Conservation (phyloP, 2,113 vertebrate species). For the Rallus limicola region DNA sequence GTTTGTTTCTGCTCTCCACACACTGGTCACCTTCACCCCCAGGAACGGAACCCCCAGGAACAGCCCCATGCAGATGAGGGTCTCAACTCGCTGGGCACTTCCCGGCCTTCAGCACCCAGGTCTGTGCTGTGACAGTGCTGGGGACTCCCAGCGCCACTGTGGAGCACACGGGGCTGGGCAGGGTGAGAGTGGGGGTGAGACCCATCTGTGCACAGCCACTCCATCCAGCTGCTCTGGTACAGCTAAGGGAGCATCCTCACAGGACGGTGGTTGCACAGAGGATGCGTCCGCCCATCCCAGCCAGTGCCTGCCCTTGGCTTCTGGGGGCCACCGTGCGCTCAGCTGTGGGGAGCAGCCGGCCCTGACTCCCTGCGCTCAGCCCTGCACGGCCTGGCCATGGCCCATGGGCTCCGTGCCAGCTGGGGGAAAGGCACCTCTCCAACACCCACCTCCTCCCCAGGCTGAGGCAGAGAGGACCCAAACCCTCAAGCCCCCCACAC, state of each 20-base stretch:
- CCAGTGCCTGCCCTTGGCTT: not conserved
- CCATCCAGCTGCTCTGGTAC: not conserved
- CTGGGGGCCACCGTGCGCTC: not conserved
- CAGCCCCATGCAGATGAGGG: not conserved
- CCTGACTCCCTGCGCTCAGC: not conserved
- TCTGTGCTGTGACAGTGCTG: rapidly evolving
- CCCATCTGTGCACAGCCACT: rapidly evolving
- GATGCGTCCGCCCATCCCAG: not conserved
- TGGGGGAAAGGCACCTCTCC: not conserved
- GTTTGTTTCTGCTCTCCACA: not conserved
- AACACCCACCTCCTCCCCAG: not conserved
- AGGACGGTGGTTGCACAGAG: no score
- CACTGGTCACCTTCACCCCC: not conserved
- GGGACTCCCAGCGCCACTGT: not conserved
- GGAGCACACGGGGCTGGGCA: not conserved
- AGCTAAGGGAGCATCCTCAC: not conserved
- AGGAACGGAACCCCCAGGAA: not conserved
- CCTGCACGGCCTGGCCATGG: not conserved
- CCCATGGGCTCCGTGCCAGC: not conserved
- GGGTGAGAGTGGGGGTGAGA: not conserved
- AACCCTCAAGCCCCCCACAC: not conserved
- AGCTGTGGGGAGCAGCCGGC: not conserved
- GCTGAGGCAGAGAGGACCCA: not conserved
- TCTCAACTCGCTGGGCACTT: not conserved
- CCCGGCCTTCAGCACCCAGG: rapidly evolving